These are phyloP conservation scores for Thripadectes ignobilis DNA, from an alignment of 2,797 vertebrate genomes.

Conservation along the genomic window DNA sequence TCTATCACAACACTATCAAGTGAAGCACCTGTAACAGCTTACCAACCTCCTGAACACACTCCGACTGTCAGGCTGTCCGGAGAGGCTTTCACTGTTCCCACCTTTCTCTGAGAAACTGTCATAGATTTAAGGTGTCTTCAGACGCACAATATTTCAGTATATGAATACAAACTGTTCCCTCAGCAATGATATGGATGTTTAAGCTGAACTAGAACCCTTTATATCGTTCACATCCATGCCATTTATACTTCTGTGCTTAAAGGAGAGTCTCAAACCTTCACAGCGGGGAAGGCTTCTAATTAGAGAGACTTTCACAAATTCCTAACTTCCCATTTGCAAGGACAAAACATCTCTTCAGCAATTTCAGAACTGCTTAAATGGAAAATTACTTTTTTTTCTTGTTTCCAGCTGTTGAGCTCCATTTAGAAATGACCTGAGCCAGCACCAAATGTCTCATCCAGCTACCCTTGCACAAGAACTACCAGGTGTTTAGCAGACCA, in stretches of 20 bases:
- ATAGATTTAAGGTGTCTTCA: neutral
- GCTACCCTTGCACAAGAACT: neutral
- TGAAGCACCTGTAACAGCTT: neutral
- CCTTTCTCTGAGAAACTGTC: neutral
- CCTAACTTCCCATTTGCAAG: neutral
- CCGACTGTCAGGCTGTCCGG: rapidly evolving
- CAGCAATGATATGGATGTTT: neutral
- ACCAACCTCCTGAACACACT: neutral
- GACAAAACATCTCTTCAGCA: neutral
- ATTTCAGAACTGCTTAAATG: conserved; percentile 29
- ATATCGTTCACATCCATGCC: neutral
- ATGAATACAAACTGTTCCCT: neutral
- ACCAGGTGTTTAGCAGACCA: conserved; percentile 25
- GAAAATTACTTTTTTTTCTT: conserved; percentile 20
- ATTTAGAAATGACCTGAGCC: conserved; percentile 8
- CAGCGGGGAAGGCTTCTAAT: neutral
- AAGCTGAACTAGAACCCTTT: neutral
- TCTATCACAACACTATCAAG: neutral
- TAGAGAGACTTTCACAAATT: neutral
- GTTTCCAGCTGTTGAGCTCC: conserved; percentile 29
- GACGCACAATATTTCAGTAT: neutral
- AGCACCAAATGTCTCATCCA: conserved; percentile 1
- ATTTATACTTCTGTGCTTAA: neutral
- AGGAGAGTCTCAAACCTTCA: neutral
- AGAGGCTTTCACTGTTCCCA: neutral